A percentile compares a stretch with the other conserved stretches of the same genome.
phyloP scores from a whole-genome alignment of 1,140 invertebrate species.

The Vanessa atalanta region DNA sequence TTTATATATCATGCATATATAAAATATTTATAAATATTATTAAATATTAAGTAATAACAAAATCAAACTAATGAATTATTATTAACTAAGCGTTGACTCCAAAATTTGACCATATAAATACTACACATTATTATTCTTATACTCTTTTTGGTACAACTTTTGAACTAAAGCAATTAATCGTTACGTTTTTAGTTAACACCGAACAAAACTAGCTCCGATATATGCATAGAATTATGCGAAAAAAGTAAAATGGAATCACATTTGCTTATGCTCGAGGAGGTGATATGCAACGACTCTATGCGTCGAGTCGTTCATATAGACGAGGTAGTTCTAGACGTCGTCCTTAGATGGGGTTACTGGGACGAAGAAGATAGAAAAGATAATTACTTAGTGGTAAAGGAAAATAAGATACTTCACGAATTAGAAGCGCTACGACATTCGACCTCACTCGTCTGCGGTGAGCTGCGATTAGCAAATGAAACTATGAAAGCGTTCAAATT shows the following conservation, averaged over 20 bases:
- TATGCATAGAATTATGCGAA: constrained; percentile 85
- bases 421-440: constrained; percentile 80
- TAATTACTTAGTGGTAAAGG: constrained; percentile 88
- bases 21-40: too few relatives aligned
- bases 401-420: constrained; percentile 76
- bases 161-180: background rate
- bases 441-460: constrained; percentile 81
- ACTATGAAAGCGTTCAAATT: constrained; percentile 88
- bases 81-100: too few relatives aligned
- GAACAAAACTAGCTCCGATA: constrained; percentile 87
- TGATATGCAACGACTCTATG: constrained; percentile 86
- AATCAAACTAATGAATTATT: too few relatives aligned
- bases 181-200: constrained; percentile 84
- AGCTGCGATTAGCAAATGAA: constrained; percentile 89
- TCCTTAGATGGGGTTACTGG: constrained; percentile 93
- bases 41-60: too few relatives aligned
- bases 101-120: background rate
- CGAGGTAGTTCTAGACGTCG: constrained; percentile 85
- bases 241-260: constrained; percentile 84
- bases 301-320: constrained; percentile 89
- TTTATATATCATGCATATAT: too few relatives aligned
- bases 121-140: background rate
- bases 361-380: constrained; percentile 89
- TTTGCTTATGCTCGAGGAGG: constrained; percentile 87
- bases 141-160: background rate